Evolutionary conservation across 2,797 vertebrate genomes (phyloP).

Genomic region (Liparis tanakae): DNA sequence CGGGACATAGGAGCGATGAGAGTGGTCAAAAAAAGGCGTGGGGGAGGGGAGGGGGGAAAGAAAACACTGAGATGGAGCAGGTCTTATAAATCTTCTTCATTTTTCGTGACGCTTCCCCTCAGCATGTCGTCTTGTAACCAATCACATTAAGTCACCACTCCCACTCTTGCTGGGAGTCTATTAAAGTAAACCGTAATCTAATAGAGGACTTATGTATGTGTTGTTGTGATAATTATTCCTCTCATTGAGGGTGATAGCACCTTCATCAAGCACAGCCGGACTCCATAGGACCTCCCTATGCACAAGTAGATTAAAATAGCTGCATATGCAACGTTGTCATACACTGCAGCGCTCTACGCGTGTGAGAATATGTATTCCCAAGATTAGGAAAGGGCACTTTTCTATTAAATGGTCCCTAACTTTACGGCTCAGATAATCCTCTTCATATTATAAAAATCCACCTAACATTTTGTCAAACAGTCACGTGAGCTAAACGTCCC

Average conservation of each 20-base stretch:
- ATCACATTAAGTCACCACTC: constrained; percentile 75
- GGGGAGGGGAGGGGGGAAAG: not conserved
- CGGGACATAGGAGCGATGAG: constrained; percentile 74
- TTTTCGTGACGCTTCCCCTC: constrained; percentile 53
- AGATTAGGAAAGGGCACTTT: constrained; percentile 52
- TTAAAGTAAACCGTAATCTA: constrained; percentile 77
- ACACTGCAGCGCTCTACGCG: constrained; percentile 37
- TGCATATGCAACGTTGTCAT: constrained; percentile 45
- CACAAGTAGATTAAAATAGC: constrained; percentile 70
- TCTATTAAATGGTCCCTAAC: constrained; percentile 57
- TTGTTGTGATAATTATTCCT: constrained; percentile 80
- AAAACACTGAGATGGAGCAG: constrained; percentile 18
- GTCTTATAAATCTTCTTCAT: constrained; percentile 62
- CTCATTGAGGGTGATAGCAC: constrained; percentile 76
- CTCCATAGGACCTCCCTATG: constrained; percentile 58
- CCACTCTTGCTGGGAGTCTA: constrained; percentile 71
- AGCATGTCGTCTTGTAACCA: constrained; percentile 70
- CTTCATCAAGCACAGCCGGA: constrained; percentile 73
- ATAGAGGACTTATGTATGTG: constrained; percentile 75
- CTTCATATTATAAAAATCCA: constrained; percentile 24
- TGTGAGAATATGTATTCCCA: constrained; percentile 55
- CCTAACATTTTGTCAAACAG: constrained; percentile 44
- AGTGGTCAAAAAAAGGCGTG: constrained; percentile 74
- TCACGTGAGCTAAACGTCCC: constrained; percentile 16
- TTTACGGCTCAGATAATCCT: constrained; percentile 40